Evolutionary conservation across 1,140 invertebrate genomes (phyloP), one percentile per base, ranked within the genome.

Genomic region (Drosophila bipectinata): DNA sequence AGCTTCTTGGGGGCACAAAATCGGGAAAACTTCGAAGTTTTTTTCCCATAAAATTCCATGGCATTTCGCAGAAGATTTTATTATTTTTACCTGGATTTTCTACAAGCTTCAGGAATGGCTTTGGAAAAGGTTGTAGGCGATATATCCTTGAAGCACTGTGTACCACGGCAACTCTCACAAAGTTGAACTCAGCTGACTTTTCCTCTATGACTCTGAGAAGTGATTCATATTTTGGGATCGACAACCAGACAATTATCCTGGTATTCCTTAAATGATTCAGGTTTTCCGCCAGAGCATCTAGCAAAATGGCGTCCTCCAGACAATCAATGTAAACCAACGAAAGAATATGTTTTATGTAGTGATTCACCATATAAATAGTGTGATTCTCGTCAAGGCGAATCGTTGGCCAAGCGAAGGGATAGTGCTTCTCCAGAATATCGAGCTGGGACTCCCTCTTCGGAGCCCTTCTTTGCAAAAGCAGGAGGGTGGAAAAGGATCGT

Each of bases 181-280:
- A 87, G 12, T 48, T 41, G 24, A 63, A n/a, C 6, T 47, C 7
- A 1, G n/a, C 39, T 1, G 69, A 51, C 15, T 67, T n/a, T 1
- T 10, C 10, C 2, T 6, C 12, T 0, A 81, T 21, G 12, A 30
- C 0, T 1, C 15, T 3, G 0, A 78, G 45, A 3, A 49, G 34
- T 12, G 10, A n/a, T 37, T 12, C 34, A 12, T 24, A 12, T 41
- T 1, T 7, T 10, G 1, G 0, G 18, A 21, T 3, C 2, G n/a
- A 39, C n/a, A 85, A 6, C 48, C 51, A 81, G 0, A 85, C 12
- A 2, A 82, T 18, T 15, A 87, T 72, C 9, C 81, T 47, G 0
- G 28, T 48, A n/a, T 68, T 55, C 3, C 74, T 53, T 44, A 85
- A 7, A 1, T 72, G 44, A 41, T 81, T 58, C 0, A 79, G 49